Evolutionary conservation across 2,113 vertebrate species (phyloP), one percentile per base, ranked within the genome.

Genomic region (Tachuris rubrigastra): DNA sequence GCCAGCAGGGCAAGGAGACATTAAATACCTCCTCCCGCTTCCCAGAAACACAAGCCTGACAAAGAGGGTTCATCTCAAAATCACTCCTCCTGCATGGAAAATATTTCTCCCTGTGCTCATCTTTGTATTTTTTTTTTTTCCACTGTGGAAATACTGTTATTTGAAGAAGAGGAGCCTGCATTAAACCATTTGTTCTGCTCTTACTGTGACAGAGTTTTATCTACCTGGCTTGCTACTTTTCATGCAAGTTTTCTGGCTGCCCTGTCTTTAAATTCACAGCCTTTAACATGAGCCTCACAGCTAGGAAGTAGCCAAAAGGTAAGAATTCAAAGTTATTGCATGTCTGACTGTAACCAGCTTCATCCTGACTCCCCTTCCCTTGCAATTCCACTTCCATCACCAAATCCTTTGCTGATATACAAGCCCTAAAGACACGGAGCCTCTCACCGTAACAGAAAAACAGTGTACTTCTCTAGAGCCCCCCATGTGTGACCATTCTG

Each of bases 91-190:
- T 69, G 10, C 30, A 78, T 59, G 11, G 19, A 63, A 67, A 59
- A 33, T 33, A 22, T 28, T 74, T 83, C 50, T 80, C 20, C 4
- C 21, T 59, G 10, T 42, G 12, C 19, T 58, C 4, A 12, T 33
- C 3, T 14, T n/a, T 20, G 31, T 46, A 18, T 12, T 37, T 42
- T 20, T 17, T 42, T 20, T 17, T 19, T 15, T 13, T 5, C 12
- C 6, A 4, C 12, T 4, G 1, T 37, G 12, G 17, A 53, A 91
- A 47, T 0, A 0, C 2, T 3, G 0, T 6, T 52, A 19, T 74
- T 60, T 68, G 27, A 52, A 86, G 31, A 81, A 71, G 6, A 42
- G 9, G 13, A 78, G 2, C 1, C 28, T 52, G 1, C 10, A 68
- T 68, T 37, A 56, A 68, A 66, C 12, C 42, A 35, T 60, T 93